Evolutionary conservation across 2,797 vertebrate genomes (phyloP), one percentile per base, ranked within the genome.

Genomic region (Pangasius djambal): DNA sequence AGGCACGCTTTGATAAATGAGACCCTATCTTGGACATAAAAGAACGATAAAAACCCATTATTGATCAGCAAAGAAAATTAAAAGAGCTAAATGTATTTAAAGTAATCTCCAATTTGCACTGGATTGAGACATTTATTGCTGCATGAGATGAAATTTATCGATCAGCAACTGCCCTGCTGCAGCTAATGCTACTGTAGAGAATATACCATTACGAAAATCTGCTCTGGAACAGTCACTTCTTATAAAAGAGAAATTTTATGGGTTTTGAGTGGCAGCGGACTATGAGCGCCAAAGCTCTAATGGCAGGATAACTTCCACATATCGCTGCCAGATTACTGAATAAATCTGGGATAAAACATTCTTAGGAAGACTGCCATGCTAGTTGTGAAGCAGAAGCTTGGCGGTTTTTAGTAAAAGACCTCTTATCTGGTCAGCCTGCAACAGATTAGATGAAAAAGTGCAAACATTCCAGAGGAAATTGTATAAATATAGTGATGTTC

Each of bases 301-400:
- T 48, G 82, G 61, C 40, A 44, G 61, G 61, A 63, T 83, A 83
- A 44, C 2, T 15, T 63, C 34, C 12, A 15, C 25, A 20, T 84
- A 40, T 28, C 20, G 13, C 22, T 25, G 57, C 57, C 82, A 84
- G 82, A 84, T 84, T 84, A 84, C 44, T 31, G 61, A 84, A 67
- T 67, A 67, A 67, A 84, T 31, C 40, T 4, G 25, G 61, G 61
- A 67, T 50, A n/a, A 83, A 48, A 67, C 16, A 2, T 83, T 63
- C 82, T 84, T 44, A 50, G 82, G 61, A 84, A 67, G 61, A 67
- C 40, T 31, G 57, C 40, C 40, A 67, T 65, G 40, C 40, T 65
- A 9, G 37, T 83, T 83, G 2, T 48, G 28, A 83, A n/a, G 59
- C 31, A 65, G 40, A 67, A 63, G 40, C 44, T 83, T 12, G 82